Base-by-base conservation (phyloP, 1,140 invertebrate species). In the Drosophila pseudoananassae region DNA sequence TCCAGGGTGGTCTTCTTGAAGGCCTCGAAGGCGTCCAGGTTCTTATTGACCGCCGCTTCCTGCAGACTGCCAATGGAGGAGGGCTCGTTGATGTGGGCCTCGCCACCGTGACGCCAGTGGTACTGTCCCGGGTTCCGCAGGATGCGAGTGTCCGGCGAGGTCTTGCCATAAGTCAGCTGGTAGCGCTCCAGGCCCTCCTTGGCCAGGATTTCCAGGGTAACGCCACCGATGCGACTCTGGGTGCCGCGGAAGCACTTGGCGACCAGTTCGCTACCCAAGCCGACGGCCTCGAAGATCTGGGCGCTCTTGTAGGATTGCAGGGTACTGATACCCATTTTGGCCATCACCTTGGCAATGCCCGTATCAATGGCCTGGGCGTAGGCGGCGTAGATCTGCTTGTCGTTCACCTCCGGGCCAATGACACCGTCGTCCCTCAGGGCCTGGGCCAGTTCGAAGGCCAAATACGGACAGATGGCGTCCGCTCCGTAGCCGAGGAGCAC, bases 311-410 rank as follows among this genome's bases (percentile, higher is more conserved):
- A 99, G n/a, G 98, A 99, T 91, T 99, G 98, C 14, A 99, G 92
- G 0, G 98, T 99, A 43, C 98, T 99, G 88, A 99, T 99, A 38
- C 99, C 99, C 99, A 99, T 99, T 93, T 99, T 99, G 1, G 99
- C 98, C 99, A 99, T 99, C 0, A 92, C 93, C 92, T 98, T 97
- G 1, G 96, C 94, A 59, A 97, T 95, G 55, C 97, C 97, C 9
- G 95, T 94, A 89, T 97, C 96, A 83, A 97, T 94, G 63, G 94
- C 93, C 64, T 93, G 92, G 66, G 93, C 93, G 45, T 91, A 92
- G 47, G 92, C 92, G 2, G 94, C 95, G 90, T 95, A 99, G 65
- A 99, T 96, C 49, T 95, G 94, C n/a, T 97, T 94, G 90, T 99
- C 97, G 1, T 95, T 95, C 0, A 98, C 93, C 0, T 93, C 93